A percentile compares a stretch with the other conserved stretches of the same genome.
Evolutionary conservation across 1,140 invertebrate species (phyloP).

Genomic region (Ceratosolen solmsi): DNA sequence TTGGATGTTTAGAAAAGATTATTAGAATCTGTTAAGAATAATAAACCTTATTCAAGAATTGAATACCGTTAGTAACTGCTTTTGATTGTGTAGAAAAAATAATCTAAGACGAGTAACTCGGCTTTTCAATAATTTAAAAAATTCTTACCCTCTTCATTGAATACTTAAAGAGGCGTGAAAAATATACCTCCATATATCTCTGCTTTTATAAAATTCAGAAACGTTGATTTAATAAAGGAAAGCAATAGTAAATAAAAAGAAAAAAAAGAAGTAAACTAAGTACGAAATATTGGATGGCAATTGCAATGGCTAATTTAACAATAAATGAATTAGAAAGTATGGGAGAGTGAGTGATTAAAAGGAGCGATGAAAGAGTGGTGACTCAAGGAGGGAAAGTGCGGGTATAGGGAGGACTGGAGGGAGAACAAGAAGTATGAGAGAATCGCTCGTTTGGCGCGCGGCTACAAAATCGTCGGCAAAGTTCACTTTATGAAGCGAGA

Average conservation of each 20-base stretch:
- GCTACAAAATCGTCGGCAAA: conserved; percentile 71
- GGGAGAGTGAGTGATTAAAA: background rate
- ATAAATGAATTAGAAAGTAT: conserved; percentile 23
- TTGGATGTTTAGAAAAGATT: too few species aligned
- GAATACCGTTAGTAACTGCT: too few species aligned
- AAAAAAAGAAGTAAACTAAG: background rate
- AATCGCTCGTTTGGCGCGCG: conserved; percentile 68
- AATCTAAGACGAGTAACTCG: too few species aligned
- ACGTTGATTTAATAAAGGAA: background rate
- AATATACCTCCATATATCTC: background rate
- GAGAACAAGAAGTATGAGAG: conserved; percentile 23
- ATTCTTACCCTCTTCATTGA: background rate
- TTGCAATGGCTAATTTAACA: background rate
- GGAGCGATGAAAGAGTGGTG: conserved; percentile 34
- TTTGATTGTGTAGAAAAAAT: too few species aligned
- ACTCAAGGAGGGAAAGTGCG: background rate
- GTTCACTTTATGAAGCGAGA: conserved; percentile 73
- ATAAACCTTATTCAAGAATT: too few species aligned
- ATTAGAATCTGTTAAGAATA: too few species aligned
- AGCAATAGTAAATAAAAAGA: background rate
- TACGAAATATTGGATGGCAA: background rate
- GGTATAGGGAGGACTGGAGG: background rate
- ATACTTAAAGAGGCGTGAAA: background rate
- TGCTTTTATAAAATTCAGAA: too few species aligned
- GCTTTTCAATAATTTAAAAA: background rate